Evolutionary conservation across 2,113 vertebrate genomes (phyloP).

Genomic region (Connochaetes taurinus): DNA sequence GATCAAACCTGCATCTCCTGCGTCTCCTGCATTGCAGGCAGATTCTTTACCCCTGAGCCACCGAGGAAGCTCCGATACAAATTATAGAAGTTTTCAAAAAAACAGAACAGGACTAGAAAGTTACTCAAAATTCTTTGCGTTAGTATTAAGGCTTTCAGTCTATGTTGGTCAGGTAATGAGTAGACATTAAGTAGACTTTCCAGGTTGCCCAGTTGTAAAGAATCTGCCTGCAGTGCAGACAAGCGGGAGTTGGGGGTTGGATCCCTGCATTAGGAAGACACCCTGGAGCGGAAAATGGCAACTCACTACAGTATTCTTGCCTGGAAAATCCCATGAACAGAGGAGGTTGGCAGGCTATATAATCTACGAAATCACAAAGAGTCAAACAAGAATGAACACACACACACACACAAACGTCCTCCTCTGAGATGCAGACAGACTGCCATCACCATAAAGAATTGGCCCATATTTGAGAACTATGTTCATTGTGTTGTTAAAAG

Average conservation of each 20-base stretch:
- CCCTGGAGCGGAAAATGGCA: neutral
- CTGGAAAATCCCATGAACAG: neutral
- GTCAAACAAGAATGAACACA: neutral
- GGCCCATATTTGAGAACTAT: neutral
- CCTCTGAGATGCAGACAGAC: neutral
- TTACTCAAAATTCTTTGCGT: neutral
- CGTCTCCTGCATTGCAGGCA: neutral
- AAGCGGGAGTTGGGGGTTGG: fast-evolving
- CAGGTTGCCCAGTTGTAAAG: neutral
- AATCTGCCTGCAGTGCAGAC: neutral
- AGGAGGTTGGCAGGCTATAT: neutral
- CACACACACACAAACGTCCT: neutral
- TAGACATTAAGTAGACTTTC: neutral
- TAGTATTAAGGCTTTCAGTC: neutral
- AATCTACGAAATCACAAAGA: neutral
- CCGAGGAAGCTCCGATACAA: neutral
- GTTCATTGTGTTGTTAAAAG: neutral
- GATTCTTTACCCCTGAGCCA: neutral
- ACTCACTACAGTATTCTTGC: neutral
- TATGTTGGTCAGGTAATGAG: neutral
- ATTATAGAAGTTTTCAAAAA: neutral
- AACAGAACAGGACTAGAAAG: neutral
- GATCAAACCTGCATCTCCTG: neutral
- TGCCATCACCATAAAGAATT: neutral
- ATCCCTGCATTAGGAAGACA: neutral